Conservation (phyloP, 2,113 vertebrate genomes). For the Panthera uncia region DNA sequence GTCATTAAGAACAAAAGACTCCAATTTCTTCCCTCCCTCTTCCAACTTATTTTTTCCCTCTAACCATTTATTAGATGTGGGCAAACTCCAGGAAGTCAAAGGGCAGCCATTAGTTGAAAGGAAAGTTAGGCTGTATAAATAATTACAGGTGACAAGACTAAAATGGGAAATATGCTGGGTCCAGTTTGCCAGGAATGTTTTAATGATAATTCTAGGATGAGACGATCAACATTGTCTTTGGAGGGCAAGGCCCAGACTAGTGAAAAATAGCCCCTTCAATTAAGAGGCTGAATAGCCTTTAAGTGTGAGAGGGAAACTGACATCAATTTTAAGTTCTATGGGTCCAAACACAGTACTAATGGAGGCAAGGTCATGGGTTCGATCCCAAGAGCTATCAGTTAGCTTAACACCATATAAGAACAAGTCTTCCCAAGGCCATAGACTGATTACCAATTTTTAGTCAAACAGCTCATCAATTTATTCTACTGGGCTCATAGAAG, state of each 20-base stretch:
- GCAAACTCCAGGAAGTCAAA: background rate
- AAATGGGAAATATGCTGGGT: background rate
- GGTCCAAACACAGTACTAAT: conserved; percentile 47
- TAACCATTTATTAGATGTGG: background rate
- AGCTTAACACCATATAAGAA: conserved; percentile 39
- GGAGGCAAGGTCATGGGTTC: background rate
- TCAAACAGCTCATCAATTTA: conserved; percentile 33
- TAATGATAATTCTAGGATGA: conserved; percentile 35
- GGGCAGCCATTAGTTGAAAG: background rate
- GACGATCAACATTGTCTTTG: background rate
- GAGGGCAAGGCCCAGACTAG: background rate
- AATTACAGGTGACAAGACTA: background rate
- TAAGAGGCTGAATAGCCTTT: conserved; percentile 17
- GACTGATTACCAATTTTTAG: background rate
- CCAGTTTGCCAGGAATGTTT: conserved; percentile 44
- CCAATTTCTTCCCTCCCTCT: background rate
- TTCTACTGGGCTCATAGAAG: background rate
- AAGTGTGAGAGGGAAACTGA: conserved; percentile 33
- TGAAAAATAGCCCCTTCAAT: background rate
- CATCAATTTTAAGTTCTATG: conserved; percentile 59
- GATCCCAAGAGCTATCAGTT: background rate
- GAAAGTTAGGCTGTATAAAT: background rate
- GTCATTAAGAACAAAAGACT: background rate
- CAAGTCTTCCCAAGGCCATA: background rate
- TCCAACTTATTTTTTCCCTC: background rate